Evolutionary conservation across 2,888 invertebrate genomes (phyloP).

Genomic region (Clivina fossor): DNA sequence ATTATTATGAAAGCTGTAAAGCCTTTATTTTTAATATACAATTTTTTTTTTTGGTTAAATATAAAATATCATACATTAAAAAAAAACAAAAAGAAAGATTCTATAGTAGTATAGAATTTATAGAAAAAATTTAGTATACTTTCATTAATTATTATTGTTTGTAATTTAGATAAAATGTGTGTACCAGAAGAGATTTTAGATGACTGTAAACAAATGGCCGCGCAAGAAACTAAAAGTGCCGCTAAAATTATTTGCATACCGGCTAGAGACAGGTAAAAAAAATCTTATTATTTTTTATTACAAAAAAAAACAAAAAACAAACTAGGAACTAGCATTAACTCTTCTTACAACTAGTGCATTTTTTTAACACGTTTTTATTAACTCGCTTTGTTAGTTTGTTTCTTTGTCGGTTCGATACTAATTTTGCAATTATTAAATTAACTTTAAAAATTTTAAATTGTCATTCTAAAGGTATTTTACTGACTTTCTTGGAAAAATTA

Average conservation of each 20-base stretch:
- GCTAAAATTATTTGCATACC: constrained; percentile 65
- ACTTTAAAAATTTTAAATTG: too few relatives aligned
- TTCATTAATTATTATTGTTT: too few relatives aligned
- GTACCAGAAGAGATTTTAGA: constrained; percentile 66
- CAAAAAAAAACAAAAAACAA: too few relatives aligned
- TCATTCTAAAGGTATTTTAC: too few relatives aligned
- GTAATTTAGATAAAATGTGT: constrained; percentile 78
- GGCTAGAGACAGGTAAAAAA: constrained; percentile 68
- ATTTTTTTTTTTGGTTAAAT: constrained; percentile 10
- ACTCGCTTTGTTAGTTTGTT: too few relatives aligned
- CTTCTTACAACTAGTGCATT: constrained; percentile 4
- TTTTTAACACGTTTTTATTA: too few relatives aligned
- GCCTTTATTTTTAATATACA: background rate
- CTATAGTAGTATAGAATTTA: constrained; percentile 7
- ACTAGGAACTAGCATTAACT: too few relatives aligned
- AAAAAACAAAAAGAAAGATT: constrained; percentile 24
- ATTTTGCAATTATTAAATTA: too few relatives aligned
- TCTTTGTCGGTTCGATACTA: too few relatives aligned
- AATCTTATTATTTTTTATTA: constrained; percentile 11
- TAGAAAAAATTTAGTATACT: constrained; percentile 9
- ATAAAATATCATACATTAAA: too few relatives aligned
- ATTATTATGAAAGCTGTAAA: too few relatives aligned
- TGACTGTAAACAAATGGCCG: constrained; percentile 68
- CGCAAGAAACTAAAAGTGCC: constrained; percentile 61
- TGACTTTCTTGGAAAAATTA: too few relatives aligned